Conservation (phyloP, 1,140 invertebrate species). For the Lepidotrigona ventralis region DNA sequence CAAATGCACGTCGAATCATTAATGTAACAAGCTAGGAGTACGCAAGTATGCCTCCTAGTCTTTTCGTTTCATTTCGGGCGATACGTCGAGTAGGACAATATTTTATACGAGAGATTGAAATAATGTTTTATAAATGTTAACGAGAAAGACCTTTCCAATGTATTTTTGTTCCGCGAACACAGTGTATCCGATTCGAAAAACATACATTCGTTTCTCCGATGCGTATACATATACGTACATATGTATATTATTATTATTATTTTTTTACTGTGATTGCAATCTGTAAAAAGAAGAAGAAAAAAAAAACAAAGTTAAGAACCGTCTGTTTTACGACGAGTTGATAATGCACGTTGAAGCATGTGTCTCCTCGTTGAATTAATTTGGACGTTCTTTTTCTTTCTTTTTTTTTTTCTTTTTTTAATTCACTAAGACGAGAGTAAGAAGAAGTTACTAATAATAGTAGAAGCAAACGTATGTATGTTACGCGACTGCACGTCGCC, state of each 20-base stretch:
- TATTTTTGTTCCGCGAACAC: slow-evolving; percentile 32
- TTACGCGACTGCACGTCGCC: slow-evolving; percentile 14
- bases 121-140: slow-evolving; percentile 35
- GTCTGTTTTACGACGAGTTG: background rate
- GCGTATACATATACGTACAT: background rate
- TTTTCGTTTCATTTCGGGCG: slow-evolving; percentile 28
- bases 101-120: slow-evolving; percentile 42
- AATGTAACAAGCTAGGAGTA: background rate
- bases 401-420: slow-evolving; percentile 7
- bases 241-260: slow-evolving; percentile 34
- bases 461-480: slow-evolving; percentile 7
- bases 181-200: slow-evolving; percentile 11
- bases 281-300: background rate
- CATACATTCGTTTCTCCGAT: slow-evolving; percentile 2
- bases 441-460: slow-evolving; percentile 71
- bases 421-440: slow-evolving; percentile 18
- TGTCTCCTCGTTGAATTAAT: slow-evolving; percentile 6
- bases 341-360: background rate
- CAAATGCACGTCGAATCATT: slow-evolving; percentile 3
- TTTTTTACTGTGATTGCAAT: slow-evolving; percentile 42
- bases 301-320: background rate
- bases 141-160: slow-evolving; percentile 6
- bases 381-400: background rate
- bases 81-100: slow-evolving; percentile 38
- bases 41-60: background rate